phyloP scores from a whole-genome alignment of 2,888 invertebrate genomes.

The Microplitis deprimator region DNA sequence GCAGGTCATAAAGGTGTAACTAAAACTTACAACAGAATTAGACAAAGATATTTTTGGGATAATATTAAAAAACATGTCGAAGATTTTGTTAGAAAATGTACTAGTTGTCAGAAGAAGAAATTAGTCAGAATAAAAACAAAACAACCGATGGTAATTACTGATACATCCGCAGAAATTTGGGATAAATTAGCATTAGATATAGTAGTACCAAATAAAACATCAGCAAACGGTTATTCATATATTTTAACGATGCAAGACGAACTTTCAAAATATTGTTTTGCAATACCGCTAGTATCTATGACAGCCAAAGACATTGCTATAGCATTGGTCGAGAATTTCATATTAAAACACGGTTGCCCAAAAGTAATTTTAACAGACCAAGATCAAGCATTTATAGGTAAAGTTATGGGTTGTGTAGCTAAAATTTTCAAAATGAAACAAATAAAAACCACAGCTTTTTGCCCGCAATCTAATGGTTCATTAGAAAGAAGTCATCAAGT shows the following conservation, averaged over 20 bases:
- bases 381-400: slow-evolving; percentile 25
- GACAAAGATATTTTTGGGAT: no score
- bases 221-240: slow-evolving; percentile 34
- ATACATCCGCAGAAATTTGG: slow-evolving; percentile 39
- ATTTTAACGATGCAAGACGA: slow-evolving; percentile 44
- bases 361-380: slow-evolving; percentile 37
- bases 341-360: slow-evolving; percentile 25
- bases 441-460: no score
- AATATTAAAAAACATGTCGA: no score
- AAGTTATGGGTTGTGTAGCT: no score
- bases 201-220: slow-evolving; percentile 46
- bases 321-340: slow-evolving; percentile 23
- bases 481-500: no score
- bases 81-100: no score
- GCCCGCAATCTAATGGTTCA: no score
- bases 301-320: slow-evolving; percentile 28
- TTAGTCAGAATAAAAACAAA: no score
- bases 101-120: no score
- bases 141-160: slow-evolving; percentile 46
- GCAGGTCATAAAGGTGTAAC: no score
- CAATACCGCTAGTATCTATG: slow-evolving; percentile 21
- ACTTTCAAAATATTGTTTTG: slow-evolving; percentile 37
- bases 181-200: slow-evolving; percentile 48
- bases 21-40: no score
- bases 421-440: no score